Conservation (phyloP, 2,888 invertebrate genomes). For the Agelastica alni region DNA sequence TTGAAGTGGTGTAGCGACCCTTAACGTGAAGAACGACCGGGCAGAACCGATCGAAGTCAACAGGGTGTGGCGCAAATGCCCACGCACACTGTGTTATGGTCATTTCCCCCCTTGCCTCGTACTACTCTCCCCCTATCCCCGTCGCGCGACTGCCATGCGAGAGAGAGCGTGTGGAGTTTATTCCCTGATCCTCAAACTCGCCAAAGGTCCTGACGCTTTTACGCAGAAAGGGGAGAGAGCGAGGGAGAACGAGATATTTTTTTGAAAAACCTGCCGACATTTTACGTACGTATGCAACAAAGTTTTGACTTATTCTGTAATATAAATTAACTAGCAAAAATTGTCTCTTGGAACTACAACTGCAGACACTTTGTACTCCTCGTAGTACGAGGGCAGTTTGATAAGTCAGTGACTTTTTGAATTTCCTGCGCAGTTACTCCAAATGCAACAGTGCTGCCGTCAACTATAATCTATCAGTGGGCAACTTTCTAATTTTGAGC, state of each 20-base stretch:
- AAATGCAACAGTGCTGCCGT: no score
- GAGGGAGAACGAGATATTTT: slow-evolving; percentile 3
- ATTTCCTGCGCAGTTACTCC: no score
- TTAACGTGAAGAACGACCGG: slow-evolving; percentile 56
- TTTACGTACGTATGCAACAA: not conserved
- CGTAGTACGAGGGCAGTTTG: no score
- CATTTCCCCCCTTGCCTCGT: slow-evolving; percentile 23
- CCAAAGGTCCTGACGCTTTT: slow-evolving; percentile 16
- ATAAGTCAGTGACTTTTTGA: no score
- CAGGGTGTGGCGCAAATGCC: slow-evolving; percentile 55
- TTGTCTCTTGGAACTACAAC: no score
- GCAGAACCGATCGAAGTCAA: slow-evolving; percentile 57
- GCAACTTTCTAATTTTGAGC: no score
- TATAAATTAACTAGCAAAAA: no score
- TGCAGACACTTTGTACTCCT: no score
- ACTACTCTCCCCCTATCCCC: slow-evolving; percentile 24
- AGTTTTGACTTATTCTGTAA: no score
- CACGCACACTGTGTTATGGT: slow-evolving; percentile 49
- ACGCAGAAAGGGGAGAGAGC: slow-evolving; percentile 5
- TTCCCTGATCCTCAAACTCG: slow-evolving; percentile 16
- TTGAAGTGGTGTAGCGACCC: slow-evolving; percentile 49
- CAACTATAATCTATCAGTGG: no score
- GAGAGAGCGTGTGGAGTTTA: slow-evolving; percentile 27
- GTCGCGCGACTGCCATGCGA: slow-evolving; percentile 38
- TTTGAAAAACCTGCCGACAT: slow-evolving; percentile 3